Base-by-base conservation (phyloP, 2,113 vertebrate species). In the Mus spicilegus region DNA sequence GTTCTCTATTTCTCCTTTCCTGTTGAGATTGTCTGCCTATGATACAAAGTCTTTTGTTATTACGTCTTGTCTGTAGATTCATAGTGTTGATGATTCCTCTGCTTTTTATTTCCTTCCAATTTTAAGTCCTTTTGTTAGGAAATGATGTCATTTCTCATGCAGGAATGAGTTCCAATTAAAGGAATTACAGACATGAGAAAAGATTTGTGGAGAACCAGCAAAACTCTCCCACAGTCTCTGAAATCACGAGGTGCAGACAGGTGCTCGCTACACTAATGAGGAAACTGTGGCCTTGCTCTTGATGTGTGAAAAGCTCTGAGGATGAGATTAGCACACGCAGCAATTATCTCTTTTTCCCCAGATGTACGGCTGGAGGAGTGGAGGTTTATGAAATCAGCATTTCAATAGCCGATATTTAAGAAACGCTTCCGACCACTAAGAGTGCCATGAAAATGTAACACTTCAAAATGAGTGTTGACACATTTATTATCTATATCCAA, bases 381-480 rank as follows among this genome's bases (percentile, higher is more conserved):
- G 11, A 46, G 46, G 58, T 49, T 90, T 97, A 81, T 78, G 81
- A 95, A 97, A 89, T 22, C 56, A 67, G 81, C 77, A 91, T 95
- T 93, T 96, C 77, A 82, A 54, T 95, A 84, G 63, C n/a, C 0
- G 67, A 92, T 95, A 94, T 51, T 97, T 92, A 95, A 54, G 87
- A 95, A 92, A 96, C 92, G 61, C 61, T 96, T 78, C 86, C 94
- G 73, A 95, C 86, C 92, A 87, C 46, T 65, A 67, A 73, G 86
- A 94, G 65, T 73, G 70, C 81, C 84, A 46, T 95, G 91, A 70
- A 97, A 97, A 95, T 89, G 72, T 92, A 97, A 95, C 97, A 95
- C 94, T 87, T 96, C 89, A 76, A 96, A 96, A 95, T 72, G 88
- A 94, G 89, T 96, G 96, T 94, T 97, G 97, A 95, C 95, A 97